These are phyloP conservation scores for Griposia aprilina DNA, from an alignment of 2,888 invertebrate genomes.

Conservation along the genomic window DNA sequence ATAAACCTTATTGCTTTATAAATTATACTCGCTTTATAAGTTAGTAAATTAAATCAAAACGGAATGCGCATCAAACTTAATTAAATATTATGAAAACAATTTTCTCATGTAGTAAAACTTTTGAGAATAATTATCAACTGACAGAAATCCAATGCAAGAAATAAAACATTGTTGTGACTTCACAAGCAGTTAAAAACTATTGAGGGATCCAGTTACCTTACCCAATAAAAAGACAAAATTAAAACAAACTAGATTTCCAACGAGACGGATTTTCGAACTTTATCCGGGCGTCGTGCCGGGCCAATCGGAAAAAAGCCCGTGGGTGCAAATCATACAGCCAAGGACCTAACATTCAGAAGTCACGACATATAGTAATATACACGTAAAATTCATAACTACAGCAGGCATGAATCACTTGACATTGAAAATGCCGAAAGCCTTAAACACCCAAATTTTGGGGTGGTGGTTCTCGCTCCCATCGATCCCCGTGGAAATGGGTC, in stretches of 20 bases:
- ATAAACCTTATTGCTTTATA: constrained; percentile 10
- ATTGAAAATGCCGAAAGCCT: constrained; percentile 85
- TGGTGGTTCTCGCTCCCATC: constrained; percentile 85
- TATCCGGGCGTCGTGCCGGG: neutral
- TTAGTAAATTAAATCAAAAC: neutral
- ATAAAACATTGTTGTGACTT: neutral
- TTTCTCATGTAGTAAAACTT: too few species aligned
- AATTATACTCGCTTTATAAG: constrained; percentile 14
- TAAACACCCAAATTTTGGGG: constrained; percentile 81
- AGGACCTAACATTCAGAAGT: constrained; percentile 74
- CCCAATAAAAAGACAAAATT: constrained; percentile 44
- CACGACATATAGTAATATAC: constrained; percentile 84
- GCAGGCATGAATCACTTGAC: constrained; percentile 86
- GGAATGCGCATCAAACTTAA: neutral
- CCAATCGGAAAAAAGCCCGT: constrained; percentile 33
- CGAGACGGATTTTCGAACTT: constrained; percentile 42
- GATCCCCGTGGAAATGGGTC: constrained; percentile 88
- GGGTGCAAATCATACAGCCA: constrained; percentile 65
- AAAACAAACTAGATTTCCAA: constrained; percentile 51
- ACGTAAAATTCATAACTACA: constrained; percentile 74
- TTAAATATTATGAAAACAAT: neutral
- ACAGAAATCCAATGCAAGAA: neutral
- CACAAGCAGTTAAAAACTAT: constrained; percentile 13
- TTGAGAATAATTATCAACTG: neutral
- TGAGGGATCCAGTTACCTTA: constrained; percentile 18